Percentiles rank a stretch among this genome's conserved stretches.
Evolutionary conservation across 2,113 vertebrate genomes (phyloP).

Genomic region (Lates calcarifer): DNA sequence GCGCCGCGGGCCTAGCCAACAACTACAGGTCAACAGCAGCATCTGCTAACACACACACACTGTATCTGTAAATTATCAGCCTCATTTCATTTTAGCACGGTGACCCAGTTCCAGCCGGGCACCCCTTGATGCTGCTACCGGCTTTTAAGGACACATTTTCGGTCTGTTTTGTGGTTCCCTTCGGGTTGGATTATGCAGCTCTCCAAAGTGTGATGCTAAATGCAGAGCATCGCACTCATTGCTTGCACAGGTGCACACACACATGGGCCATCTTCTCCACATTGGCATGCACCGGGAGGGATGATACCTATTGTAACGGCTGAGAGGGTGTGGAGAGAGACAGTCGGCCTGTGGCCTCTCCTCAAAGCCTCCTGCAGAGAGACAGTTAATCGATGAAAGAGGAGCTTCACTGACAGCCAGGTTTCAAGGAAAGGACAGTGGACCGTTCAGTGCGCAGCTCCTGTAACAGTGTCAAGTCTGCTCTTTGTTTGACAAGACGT

Average conservation of each 20-base stretch:
- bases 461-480: constrained; percentile 14
- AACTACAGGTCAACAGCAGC: constrained; percentile 42
- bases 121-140: background rate
- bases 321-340: constrained; percentile 5
- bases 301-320: constrained; percentile 27
- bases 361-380: constrained; percentile 59
- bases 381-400: constrained; percentile 78
- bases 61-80: constrained; percentile 1
- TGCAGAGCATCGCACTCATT: no score
- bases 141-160: background rate
- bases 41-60: constrained; percentile 13
- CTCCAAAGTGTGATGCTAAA: background rate
- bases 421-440: constrained; percentile 21
- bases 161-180: background rate
- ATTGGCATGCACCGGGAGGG: constrained; percentile 10
- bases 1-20: constrained; percentile 43
- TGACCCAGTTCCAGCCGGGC: constrained; percentile 8
- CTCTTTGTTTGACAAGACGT: constrained; percentile 35
- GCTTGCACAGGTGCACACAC: no score
- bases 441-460: constrained; percentile 18
- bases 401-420: constrained; percentile 63
- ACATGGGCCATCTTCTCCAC: background rate
- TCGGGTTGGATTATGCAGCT: background rate
- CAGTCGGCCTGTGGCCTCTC: constrained; percentile 28
- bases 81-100: constrained; percentile 1